Conservation (phyloP, 1,140 invertebrate species). For the Propsilocerus akamusi region DNA sequence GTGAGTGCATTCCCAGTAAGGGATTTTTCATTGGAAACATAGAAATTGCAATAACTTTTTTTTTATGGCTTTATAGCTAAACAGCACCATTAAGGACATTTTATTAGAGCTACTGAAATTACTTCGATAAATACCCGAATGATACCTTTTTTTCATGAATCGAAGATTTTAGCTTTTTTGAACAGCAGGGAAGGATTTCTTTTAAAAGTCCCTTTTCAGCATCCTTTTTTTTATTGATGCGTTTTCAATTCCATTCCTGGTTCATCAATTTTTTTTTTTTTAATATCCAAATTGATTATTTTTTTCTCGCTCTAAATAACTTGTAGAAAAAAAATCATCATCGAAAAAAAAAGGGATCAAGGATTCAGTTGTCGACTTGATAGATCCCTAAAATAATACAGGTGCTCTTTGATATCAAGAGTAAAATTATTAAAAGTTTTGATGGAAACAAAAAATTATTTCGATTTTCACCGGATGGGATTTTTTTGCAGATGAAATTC, state of each 20-base stretch:
- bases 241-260: background rate
- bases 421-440: background rate
- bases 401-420: constrained; percentile 3
- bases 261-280: background rate
- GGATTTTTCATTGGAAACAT: background rate
- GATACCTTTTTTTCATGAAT: background rate
- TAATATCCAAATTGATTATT: too few species aligned
- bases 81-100: background rate
- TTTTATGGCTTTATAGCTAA: constrained; percentile 1
- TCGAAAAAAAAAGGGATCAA: background rate
- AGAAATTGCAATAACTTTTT: constrained; percentile 4
- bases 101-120: background rate
- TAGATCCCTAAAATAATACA: background rate
- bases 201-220: too few species aligned
- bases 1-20: constrained; percentile 1
- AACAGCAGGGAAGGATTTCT: background rate
- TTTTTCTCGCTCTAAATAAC: background rate
- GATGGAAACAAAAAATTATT: background rate
- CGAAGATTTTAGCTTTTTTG: background rate
- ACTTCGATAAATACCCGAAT: background rate
- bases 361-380: background rate
- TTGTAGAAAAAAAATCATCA: background rate
- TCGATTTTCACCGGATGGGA: constrained; percentile 1
- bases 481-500: constrained; percentile 2
- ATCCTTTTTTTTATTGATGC: too few species aligned